Evolutionary conservation across 2,888 invertebrate genomes (phyloP).

Genomic region (Eilema depressum): DNA sequence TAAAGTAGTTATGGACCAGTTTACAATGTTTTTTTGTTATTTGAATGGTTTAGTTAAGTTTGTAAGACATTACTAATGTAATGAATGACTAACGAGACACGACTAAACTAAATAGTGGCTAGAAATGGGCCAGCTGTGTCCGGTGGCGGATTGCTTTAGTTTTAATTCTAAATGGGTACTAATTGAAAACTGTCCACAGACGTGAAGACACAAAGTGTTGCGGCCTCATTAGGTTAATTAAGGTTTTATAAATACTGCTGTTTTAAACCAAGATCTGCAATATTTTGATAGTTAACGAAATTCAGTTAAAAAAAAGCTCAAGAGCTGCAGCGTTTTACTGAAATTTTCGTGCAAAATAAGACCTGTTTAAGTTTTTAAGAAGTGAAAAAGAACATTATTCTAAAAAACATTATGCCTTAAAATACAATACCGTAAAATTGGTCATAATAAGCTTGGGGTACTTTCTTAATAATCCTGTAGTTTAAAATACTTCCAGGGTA

Average conservation of each 20-base stretch:
- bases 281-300: background rate
- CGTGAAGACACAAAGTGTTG: constrained; percentile 61
- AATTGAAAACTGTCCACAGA: constrained; percentile 79
- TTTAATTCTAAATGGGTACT: constrained; percentile 84
- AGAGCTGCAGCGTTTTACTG: background rate
- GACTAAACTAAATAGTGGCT: constrained; percentile 84
- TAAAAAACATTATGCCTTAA: no score
- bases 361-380: no score
- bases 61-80: constrained; percentile 81
- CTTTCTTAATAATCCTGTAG: no score
- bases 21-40: constrained; percentile 32
- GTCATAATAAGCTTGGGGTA: no score
- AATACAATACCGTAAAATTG: no score
- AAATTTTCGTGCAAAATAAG: no score
- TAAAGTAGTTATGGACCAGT: constrained; percentile 39
- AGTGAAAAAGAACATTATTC: no score
- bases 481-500: no score
- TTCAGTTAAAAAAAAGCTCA: background rate
- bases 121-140: constrained; percentile 84
- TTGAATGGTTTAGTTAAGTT: constrained; percentile 37
- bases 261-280: background rate
- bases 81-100: constrained; percentile 86
- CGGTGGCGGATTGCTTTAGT: constrained; percentile 79
- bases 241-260: constrained; percentile 8
- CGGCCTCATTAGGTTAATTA: constrained; percentile 7